phyloP scores from a whole-genome alignment of 2,888 invertebrate genomes.

The Polyommatus icarus region DNA sequence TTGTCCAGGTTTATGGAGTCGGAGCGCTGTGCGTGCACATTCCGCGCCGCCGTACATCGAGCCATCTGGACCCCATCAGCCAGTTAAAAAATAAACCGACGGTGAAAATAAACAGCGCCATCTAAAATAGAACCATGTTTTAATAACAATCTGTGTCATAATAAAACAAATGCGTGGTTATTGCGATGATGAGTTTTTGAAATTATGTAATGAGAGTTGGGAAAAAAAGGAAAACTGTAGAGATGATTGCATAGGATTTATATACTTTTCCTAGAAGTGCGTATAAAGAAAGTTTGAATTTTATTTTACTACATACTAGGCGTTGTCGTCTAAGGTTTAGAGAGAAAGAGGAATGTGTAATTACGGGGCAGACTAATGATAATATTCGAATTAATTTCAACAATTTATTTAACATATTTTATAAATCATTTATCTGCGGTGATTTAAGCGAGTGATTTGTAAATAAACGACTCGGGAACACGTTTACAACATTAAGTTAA shows the following conservation, averaged over 20 bases:
- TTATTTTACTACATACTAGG: not conserved
- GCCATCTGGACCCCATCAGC: constrained; percentile 76
- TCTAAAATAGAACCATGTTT: constrained; percentile 66
- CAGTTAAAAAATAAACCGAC: constrained; percentile 72
- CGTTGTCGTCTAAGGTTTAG: not conserved
- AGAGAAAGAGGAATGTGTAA: not conserved
- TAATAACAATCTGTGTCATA: constrained; percentile 52
- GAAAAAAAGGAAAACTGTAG: not conserved
- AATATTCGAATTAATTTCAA: constrained; percentile 5
- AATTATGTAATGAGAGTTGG: not conserved
- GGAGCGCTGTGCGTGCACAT: constrained; percentile 61
- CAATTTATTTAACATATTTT: constrained; percentile 8
- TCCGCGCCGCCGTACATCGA: constrained; percentile 63
- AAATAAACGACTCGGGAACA: constrained; percentile 36
- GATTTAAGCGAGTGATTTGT: constrained; percentile 21
- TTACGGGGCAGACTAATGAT: not conserved
- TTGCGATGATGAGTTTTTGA: not conserved
- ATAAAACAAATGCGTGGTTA: constrained; percentile 25
- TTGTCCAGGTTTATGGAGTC: constrained; percentile 58
- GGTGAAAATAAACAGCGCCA: constrained; percentile 70
- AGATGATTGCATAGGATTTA: not conserved
- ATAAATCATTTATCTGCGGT: not conserved
- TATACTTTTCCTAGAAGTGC: not conserved
- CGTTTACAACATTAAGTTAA: constrained; percentile 67
- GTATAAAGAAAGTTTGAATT: not conserved